These are phyloP conservation scores for Perizoma flavofasciatum DNA, from an alignment of 2,888 invertebrate genomes.

Conservation along the genomic window DNA sequence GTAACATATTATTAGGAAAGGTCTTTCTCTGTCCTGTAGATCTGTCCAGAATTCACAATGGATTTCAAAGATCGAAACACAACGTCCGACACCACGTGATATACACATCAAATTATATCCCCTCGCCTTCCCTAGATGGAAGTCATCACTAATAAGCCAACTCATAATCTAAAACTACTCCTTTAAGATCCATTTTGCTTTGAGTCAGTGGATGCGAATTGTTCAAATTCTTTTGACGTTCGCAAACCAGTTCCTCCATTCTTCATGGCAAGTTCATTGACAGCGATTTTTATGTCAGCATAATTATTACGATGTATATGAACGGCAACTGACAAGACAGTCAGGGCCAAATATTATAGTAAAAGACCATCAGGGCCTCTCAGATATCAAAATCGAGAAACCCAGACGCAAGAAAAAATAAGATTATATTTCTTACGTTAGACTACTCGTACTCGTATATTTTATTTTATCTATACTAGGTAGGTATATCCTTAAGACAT, in stretches of 20 bases:
- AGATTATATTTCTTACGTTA: too few species aligned
- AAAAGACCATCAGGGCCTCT: neutral
- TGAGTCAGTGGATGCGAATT: conserved; percentile 11
- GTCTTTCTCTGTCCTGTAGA: too few species aligned
- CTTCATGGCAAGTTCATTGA: conserved; percentile 44
- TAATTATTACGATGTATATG: neutral
- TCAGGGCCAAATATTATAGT: too few species aligned
- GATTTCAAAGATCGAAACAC: conserved; percentile 1
- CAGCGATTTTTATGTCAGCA: conserved; percentile 21
- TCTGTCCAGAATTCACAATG: neutral
- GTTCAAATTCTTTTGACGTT: conserved; percentile 41
- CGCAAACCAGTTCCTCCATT: conserved; percentile 43
- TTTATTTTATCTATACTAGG: too few species aligned
- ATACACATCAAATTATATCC: conserved; percentile 3
- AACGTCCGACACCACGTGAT: conserved; percentile 11
- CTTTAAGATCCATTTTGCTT: conserved; percentile 15
- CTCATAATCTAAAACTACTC: neutral
- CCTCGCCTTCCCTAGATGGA: conserved; percentile 1
- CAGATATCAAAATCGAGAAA: too few species aligned
- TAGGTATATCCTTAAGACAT: too few species aligned
- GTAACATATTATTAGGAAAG: too few species aligned
- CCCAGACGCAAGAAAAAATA: too few species aligned
- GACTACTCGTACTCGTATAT: too few species aligned
- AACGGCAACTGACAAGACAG: neutral
- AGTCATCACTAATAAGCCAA: conserved; percentile 2